A percentile compares a stretch with the other conserved stretches of the same genome.
phyloP scores from a whole-genome alignment of 2,113 vertebrate species.

The Stigmatopora nigra region DNA sequence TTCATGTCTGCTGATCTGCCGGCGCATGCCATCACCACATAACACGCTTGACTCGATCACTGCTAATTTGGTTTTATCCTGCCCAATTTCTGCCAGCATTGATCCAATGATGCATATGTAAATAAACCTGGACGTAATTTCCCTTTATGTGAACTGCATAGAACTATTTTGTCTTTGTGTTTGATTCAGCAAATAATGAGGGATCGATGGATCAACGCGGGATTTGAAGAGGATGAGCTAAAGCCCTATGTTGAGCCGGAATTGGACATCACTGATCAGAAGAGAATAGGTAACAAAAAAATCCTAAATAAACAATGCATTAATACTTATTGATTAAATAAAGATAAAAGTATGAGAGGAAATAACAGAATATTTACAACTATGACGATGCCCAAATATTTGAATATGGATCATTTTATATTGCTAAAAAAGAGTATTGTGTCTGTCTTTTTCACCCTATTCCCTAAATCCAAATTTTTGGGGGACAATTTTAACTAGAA shows the following conservation, averaged over 20 bases:
- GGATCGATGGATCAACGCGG: constrained; percentile 97
- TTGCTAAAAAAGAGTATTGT: too few species aligned
- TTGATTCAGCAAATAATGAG: constrained; percentile 94
- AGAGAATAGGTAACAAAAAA: constrained; percentile 85
- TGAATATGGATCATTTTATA: too few species aligned
- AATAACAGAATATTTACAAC: too few species aligned
- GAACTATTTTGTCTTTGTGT: neutral
- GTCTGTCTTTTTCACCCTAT: too few species aligned
- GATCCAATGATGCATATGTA: neutral
- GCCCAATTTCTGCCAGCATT: neutral
- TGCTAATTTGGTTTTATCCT: constrained; percentile 1
- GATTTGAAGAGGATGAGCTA: constrained; percentile 92
- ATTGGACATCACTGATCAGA: constrained; percentile 92
- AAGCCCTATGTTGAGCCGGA: constrained; percentile 94
- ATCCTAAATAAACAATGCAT: too few species aligned
- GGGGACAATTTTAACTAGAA: too few species aligned
- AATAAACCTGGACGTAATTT: neutral
- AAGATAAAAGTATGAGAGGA: too few species aligned
- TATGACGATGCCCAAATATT: too few species aligned
- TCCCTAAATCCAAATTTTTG: too few species aligned
- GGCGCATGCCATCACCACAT: neutral
- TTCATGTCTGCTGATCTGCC: too few species aligned
- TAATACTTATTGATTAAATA: too few species aligned
- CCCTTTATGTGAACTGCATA: neutral
- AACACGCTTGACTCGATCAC: neutral